Evolutionary conservation across 2,888 invertebrate genomes (phyloP).

Genomic region (Drosophila yooni): DNA sequence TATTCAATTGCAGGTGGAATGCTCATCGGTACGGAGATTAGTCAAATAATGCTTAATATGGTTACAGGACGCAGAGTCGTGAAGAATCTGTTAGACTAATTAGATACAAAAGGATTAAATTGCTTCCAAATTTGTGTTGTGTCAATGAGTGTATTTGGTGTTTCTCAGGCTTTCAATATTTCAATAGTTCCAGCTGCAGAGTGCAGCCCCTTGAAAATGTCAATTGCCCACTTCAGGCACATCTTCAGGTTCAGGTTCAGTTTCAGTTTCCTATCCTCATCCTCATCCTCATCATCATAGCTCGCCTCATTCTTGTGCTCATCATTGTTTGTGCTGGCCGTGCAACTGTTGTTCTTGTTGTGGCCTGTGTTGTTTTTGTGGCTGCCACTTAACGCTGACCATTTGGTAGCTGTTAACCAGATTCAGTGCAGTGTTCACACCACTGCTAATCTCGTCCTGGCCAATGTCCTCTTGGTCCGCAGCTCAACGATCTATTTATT

Average conservation of each 20-base stretch:
- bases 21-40: background rate
- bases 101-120: conserved; percentile 43
- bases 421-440: conserved; percentile 21
- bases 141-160: no score
- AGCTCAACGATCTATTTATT: conserved; percentile 46
- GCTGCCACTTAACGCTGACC: conserved; percentile 48
- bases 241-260: background rate
- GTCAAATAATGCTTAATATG: background rate
- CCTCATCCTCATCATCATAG: conserved; percentile 2
- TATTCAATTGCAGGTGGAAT: background rate
- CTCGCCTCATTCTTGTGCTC: background rate
- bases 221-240: conserved; percentile 56
- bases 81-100: conserved; percentile 21
- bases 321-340: conserved; percentile 46
- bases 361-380: conserved; percentile 41
- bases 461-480: conserved; percentile 3
- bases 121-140: conserved; percentile 5
- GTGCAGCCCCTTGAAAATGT: conserved; percentile 23
- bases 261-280: background rate
- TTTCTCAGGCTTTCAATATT: background rate
- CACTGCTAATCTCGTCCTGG: conserved; percentile 46
- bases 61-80: no score
- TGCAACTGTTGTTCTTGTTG: conserved; percentile 53
- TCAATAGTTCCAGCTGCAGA: conserved; percentile 32
- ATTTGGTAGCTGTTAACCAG: conserved; percentile 21